These are phyloP conservation scores for Meloidogyne chitwoodi DNA, from an alignment of 1,140 invertebrate genomes.

Conservation along the genomic window DNA sequence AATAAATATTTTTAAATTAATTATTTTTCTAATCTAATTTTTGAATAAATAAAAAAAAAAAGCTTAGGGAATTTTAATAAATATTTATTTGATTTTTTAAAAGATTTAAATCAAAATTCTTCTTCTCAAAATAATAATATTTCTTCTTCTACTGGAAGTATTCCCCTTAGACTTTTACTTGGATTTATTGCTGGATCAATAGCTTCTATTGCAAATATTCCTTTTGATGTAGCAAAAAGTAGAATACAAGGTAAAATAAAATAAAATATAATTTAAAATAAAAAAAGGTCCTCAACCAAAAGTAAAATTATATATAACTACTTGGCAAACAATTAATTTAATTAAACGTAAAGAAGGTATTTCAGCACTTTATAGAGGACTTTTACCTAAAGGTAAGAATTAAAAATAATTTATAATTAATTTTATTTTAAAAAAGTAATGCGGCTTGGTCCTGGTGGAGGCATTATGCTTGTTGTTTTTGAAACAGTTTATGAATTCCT, in stretches of 20 bases:
- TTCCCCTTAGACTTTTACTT: conserved; percentile 71
- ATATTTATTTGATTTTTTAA: no score
- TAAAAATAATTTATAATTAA: no score
- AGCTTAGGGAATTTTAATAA: no score
- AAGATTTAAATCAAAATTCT: neutral
- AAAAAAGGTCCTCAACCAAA: conserved; percentile 73
- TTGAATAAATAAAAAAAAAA: no score
- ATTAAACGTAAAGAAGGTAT: conserved; percentile 79
- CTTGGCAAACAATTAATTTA: conserved; percentile 70
- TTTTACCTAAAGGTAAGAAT: conserved; percentile 69
- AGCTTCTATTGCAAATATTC: conserved; percentile 82
- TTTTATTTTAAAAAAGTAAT: conserved; percentile 68
- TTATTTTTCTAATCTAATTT: neutral
- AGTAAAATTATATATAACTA: conserved; percentile 75
- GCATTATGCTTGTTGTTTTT: conserved; percentile 82
- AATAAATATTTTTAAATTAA: conserved; percentile 63
- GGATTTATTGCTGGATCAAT: conserved; percentile 79
- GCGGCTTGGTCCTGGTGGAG: conserved; percentile 81
- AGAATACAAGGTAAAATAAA: conserved; percentile 70
- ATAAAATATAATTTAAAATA: neutral
- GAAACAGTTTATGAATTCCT: conserved; percentile 68
- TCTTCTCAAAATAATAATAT: neutral
- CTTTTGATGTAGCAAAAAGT: conserved; percentile 90
- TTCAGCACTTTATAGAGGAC: conserved; percentile 80
- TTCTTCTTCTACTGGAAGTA: conserved; percentile 70